Evolutionary conservation across 2,888 invertebrate genomes (phyloP).

Genomic region (Drosophila peninsularis): DNA sequence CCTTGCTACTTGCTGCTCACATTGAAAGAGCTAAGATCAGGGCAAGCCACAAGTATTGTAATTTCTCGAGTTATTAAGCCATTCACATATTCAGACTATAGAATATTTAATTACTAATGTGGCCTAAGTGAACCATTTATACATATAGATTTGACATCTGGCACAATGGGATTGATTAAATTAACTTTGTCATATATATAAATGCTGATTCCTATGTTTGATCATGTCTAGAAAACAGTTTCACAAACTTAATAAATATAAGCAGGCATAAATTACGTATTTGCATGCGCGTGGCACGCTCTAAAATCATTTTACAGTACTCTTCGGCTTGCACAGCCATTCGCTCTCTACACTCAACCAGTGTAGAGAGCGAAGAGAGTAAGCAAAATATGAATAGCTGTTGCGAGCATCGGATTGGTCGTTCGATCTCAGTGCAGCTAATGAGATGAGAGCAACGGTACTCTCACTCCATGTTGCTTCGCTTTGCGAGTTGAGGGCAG

Average conservation of each 20-base stretch:
- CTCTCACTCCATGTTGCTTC: too few relatives aligned
- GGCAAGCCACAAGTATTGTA: neutral
- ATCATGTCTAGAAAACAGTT: neutral
- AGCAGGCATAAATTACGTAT: neutral
- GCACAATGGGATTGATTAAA: too few relatives aligned
- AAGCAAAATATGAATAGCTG: neutral
- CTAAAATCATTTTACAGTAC: neutral
- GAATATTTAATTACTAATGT: constrained; percentile 2
- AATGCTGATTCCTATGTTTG: neutral
- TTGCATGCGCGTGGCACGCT: neutral
- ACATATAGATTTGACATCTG: too few relatives aligned
- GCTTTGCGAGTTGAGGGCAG: too few relatives aligned
- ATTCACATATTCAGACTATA: too few relatives aligned
- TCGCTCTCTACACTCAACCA: neutral
- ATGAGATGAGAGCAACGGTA: too few relatives aligned
- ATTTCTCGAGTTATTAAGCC: neutral
- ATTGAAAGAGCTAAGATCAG: neutral
- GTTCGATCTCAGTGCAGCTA: too few relatives aligned
- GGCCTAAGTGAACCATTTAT: too few relatives aligned
- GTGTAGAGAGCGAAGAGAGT: neutral
- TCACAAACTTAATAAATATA: neutral
- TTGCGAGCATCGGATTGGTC: neutral
- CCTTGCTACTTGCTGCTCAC: neutral
- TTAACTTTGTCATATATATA: too few relatives aligned
- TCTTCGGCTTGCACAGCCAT: neutral